phyloP scores from a whole-genome alignment of 2,113 vertebrate genomes.

The Blennius ocellaris region DNA sequence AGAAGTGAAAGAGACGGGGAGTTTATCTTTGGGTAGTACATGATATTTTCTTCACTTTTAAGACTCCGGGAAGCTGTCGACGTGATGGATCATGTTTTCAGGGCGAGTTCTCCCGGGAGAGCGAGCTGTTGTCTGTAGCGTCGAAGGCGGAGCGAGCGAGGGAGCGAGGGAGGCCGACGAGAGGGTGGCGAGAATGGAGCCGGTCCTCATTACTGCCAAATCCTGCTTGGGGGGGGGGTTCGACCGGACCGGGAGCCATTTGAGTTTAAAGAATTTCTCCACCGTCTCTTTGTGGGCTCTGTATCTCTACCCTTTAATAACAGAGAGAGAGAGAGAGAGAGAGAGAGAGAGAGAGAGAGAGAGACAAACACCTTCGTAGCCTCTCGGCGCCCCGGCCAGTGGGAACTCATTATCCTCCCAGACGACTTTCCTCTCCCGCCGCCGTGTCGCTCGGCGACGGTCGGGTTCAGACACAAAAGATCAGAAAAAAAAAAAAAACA shows the following conservation, averaged over 20 bases:
- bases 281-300: constrained; percentile 35
- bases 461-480: constrained; percentile 21
- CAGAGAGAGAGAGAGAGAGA: constrained; percentile 58
- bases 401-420: constrained; percentile 83
- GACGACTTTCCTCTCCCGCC: constrained; percentile 65
- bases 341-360: constrained; percentile 61
- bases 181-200: constrained; percentile 61
- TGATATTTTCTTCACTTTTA: constrained; percentile 77
- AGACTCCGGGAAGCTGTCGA: constrained; percentile 73
- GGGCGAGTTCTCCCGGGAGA: constrained; percentile 70
- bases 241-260: constrained; percentile 62
- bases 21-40: constrained; percentile 68
- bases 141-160: constrained; percentile 58
- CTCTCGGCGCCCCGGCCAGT: constrained; percentile 63
- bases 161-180: constrained; percentile 48
- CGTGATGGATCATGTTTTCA: constrained; percentile 78
- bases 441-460: constrained; percentile 48
- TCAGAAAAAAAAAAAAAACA: too few relatives aligned
- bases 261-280: constrained; percentile 65
- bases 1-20: constrained; percentile 51
- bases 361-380: constrained; percentile 23
- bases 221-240: constrained; percentile 75
- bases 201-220: constrained; percentile 73
- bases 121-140: constrained; percentile 74
- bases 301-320: constrained; percentile 63